A percentile compares a stretch with the other conserved stretches of the same genome.
Conservation (phyloP, 2,797 vertebrate species). For the Chrysocyon brachyurus region DNA sequence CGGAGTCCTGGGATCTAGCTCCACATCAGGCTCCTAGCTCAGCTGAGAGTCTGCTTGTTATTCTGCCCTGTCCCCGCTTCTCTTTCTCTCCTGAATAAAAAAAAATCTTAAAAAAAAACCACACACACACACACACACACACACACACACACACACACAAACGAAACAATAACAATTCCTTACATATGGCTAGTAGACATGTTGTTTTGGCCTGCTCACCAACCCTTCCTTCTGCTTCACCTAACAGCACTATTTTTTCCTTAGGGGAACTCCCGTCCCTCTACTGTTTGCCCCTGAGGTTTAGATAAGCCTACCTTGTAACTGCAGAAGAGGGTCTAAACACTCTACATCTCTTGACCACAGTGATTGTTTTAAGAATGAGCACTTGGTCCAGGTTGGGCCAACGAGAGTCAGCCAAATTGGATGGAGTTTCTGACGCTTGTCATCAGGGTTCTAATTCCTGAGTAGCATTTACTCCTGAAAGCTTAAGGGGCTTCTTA, state of each 20-base stretch:
- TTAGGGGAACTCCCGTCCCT: not conserved
- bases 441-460: not conserved
- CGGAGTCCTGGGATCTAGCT: too few species aligned
- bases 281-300: not conserved
- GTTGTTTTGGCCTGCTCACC: not conserved
- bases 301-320: not conserved
- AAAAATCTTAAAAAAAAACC: too few species aligned
- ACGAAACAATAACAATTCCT: not conserved
- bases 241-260: not conserved
- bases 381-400: not conserved
- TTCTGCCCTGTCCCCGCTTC: too few species aligned
- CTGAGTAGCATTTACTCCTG: not conserved
- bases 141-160: too few species aligned
- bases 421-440: not conserved
- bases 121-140: too few species aligned
- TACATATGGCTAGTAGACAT: not conserved
- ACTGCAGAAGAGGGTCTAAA: not conserved
- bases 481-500: not conserved
- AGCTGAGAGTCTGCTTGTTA: too few species aligned
- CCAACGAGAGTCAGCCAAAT: not conserved
- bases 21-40: too few species aligned
- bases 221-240: not conserved
- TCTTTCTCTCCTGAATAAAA: too few species aligned
- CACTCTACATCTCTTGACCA: not conserved
- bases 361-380: not conserved